phyloP scores from a whole-genome alignment of 2,888 invertebrate genomes.

The Rhaphigaster nebulosa region DNA sequence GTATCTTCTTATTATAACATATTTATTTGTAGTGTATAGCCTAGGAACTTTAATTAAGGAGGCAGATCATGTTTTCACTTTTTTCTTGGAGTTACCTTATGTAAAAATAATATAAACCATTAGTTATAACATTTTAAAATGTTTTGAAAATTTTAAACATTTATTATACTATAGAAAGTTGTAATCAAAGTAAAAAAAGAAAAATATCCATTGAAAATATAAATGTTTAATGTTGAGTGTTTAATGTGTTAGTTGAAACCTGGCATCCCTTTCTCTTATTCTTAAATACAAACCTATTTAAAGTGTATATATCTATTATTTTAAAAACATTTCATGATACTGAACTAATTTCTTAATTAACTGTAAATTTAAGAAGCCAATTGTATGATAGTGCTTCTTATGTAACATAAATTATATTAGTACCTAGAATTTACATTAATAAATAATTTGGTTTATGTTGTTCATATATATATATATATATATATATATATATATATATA shows the following conservation, averaged over 20 bases:
- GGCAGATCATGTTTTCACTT: conserved; percentile 1
- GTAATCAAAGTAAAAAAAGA: conserved; percentile 24
- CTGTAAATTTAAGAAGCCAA: not conserved
- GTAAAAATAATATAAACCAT: conserved; percentile 36
- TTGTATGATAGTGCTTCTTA: conserved; percentile 6
- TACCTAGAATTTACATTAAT: not conserved
- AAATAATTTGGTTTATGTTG: not conserved
- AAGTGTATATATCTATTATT: conserved; percentile 17
- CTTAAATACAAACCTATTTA: not conserved
- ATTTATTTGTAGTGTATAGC: conserved; percentile 8
- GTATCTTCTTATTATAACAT: not conserved
- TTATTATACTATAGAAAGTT: conserved; percentile 25
- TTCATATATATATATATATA: not conserved
- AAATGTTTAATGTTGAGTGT: conserved; percentile 53
- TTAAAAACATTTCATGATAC: conserved; percentile 19
- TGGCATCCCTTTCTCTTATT: not conserved
- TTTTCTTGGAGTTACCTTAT: conserved; percentile 25
- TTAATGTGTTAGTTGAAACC: conserved; percentile 47
- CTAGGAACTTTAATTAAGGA: not conserved
- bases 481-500: not conserved
- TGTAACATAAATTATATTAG: conserved; percentile 26
- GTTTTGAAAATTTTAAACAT: not conserved
- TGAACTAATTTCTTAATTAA: conserved; percentile 15
- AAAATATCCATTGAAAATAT: conserved; percentile 54
- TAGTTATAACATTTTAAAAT: conserved; percentile 1